phyloP scores from a whole-genome alignment of 2,888 invertebrate species.

The Hypsopygia costalis region DNA sequence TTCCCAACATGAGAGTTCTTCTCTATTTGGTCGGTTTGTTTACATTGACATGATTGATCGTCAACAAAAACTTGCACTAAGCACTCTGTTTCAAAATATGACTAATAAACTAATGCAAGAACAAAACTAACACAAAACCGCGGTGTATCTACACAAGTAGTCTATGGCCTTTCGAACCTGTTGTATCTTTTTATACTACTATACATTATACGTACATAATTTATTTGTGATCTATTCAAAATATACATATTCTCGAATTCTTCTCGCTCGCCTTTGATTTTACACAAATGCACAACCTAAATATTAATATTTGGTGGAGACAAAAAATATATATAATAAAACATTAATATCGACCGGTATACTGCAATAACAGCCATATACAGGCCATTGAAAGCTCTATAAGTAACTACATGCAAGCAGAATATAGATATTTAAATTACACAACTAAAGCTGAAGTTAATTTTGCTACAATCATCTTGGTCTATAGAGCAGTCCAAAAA shows the following conservation, averaged over 20 bases:
- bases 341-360: conserved; percentile 1
- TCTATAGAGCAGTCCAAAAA: no score
- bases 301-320: conserved; percentile 20
- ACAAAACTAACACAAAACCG: conserved; percentile 21
- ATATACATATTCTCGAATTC: conserved; percentile 8
- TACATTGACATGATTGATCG: no score
- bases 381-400: no score
- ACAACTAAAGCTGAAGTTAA: no score
- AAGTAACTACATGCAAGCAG: no score
- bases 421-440: no score
- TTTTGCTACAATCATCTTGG: no score
- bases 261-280: conserved; percentile 15
- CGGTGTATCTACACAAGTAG: conserved; percentile 51
- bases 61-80: no score
- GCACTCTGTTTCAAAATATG: no score
- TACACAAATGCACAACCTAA: conserved; percentile 16
- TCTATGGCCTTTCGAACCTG: conserved; percentile 30
- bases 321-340: conserved; percentile 1
- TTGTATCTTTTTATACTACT: conserved; percentile 22
- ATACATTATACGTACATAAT: conserved; percentile 23
- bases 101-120: no score
- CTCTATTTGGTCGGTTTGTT: no score
- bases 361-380: neutral
- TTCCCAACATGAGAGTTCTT: no score
- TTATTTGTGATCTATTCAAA: conserved; percentile 6